Percentiles rank a stretch among this genome's conserved stretches.
These are phyloP conservation scores for Charanyca ferruginea DNA, from an alignment of 2,888 invertebrate genomes.

Conservation along the genomic window DNA sequence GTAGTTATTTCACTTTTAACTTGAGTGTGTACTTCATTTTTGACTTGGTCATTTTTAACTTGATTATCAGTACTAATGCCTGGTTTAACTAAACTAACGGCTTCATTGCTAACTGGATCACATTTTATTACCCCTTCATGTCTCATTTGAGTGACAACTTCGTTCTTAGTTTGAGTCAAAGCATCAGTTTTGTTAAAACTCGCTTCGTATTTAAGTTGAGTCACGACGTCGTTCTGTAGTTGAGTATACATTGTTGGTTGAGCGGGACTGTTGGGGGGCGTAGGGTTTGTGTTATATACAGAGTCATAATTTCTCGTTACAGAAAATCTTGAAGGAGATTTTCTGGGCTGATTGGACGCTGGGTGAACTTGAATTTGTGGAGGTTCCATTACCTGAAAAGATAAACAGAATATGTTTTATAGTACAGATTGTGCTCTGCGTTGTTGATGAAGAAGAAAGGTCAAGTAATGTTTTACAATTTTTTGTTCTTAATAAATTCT, in stretches of 20 bases:
- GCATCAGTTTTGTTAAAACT: constrained; percentile 12
- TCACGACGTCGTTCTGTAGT: constrained; percentile 45
- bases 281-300: constrained; percentile 74
- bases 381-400: constrained; percentile 82
- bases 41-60: constrained; percentile 12
- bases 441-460: no score
- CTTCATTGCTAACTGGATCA: constrained; percentile 11
- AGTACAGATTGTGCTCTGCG: no score
- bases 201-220: constrained; percentile 46
- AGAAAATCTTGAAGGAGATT: constrained; percentile 83
- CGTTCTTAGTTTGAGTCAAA: constrained; percentile 31
- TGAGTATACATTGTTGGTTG: constrained; percentile 51
- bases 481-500: no score
- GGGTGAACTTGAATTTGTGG: constrained; percentile 90
- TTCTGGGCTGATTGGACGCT: constrained; percentile 91
- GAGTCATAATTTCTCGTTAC: constrained; percentile 87
- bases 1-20: constrained; percentile 11
- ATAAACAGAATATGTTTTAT: no score
- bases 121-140: constrained; percentile 13
- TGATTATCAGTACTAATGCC: constrained; percentile 5
- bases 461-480: no score
- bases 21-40: constrained; percentile 16
- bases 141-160: constrained; percentile 22
- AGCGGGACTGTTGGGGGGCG: constrained; percentile 61
- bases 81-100: background rate